Evolutionary conservation across 2,888 invertebrate genomes (phyloP).

Genomic region (Nemurella pictetii): DNA sequence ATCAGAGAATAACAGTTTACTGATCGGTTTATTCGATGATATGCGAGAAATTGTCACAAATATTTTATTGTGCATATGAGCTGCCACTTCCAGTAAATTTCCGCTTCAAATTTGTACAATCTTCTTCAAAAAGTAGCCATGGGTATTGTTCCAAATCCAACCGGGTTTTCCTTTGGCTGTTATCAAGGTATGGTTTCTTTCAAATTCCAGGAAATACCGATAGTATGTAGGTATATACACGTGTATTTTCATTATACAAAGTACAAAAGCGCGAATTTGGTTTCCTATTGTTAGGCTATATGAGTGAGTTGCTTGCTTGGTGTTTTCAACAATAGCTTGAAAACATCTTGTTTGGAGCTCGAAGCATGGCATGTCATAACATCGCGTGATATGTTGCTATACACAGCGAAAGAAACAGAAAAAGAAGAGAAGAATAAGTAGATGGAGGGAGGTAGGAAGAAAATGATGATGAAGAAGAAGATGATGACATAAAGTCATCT

Average conservation of each 20-base stretch:
- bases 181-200: constrained; percentile 4
- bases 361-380: background rate
- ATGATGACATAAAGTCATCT: background rate
- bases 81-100: background rate
- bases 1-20: too few relatives aligned
- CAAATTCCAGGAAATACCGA: constrained; percentile 24
- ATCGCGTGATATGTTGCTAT: background rate
- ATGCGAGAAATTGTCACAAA: too few relatives aligned
- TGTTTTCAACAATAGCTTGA: background rate
- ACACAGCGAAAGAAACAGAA: background rate
- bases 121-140: background rate
- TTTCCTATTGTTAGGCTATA: constrained; percentile 19
- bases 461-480: background rate
- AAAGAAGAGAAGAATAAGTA: background rate
- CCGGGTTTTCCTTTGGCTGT: background rate
- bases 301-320: background rate
- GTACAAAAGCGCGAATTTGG: constrained; percentile 35
- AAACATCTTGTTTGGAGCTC: background rate
- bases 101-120: background rate
- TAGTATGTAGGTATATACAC: background rate
- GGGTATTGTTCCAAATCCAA: constrained; percentile 11
- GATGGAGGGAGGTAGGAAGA: too few relatives aligned
- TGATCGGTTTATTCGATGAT: too few relatives aligned
- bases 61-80: background rate
- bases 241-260: constrained; percentile 36